Base-by-base conservation (phyloP, 2,113 vertebrate genomes). In the Bos indicus region DNA sequence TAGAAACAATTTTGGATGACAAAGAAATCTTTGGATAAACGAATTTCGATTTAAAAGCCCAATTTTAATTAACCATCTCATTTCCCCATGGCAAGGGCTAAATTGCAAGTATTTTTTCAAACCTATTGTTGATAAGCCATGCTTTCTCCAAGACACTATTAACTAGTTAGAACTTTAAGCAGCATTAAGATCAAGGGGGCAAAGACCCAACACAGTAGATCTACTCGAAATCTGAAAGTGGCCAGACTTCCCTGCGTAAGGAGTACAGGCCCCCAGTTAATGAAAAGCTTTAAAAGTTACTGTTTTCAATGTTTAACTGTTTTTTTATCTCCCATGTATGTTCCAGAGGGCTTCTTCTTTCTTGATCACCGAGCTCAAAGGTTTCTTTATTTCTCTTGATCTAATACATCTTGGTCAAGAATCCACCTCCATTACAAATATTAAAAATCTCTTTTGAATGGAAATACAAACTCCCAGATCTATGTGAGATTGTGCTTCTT, bases 31-130 rank as follows among this genome's bases (percentile, higher is more conserved):
- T 7, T 86, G 77, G 36, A 71, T 90, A 89, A 94, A 90, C n/a
- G 3, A 96, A 96, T 51, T 96, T 96, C 26, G n/a, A 86, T 43
- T 88, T 78, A 83, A 96, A 95, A 93, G 67, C 33, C 84, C 13
- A 36, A 85, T 88, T 89, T 95, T 51, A 95, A 23, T 51, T 77
- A 57, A 97, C 26, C 77, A 48, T 16, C 81, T 96, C 26, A 80
- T 74, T 89, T 93, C 71, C 59, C 33, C 77, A 54, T 26, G 56
- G 48, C 82, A 92, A 94, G 92, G 57, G 15, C 81, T 62, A 91
- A 64, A 95, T 74, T 19, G 25, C 43, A 77, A 56, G 25, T 46
- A 28, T 57, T 40, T 91, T 57, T 80, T n/a, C 54, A 74, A 91
- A 74, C 13, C 43, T 57, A 87, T 43, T 86, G 77, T 59, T 90